Evolutionary conservation across 2,888 invertebrate genomes (phyloP).

Genomic region (Nomada goodeniana): DNA sequence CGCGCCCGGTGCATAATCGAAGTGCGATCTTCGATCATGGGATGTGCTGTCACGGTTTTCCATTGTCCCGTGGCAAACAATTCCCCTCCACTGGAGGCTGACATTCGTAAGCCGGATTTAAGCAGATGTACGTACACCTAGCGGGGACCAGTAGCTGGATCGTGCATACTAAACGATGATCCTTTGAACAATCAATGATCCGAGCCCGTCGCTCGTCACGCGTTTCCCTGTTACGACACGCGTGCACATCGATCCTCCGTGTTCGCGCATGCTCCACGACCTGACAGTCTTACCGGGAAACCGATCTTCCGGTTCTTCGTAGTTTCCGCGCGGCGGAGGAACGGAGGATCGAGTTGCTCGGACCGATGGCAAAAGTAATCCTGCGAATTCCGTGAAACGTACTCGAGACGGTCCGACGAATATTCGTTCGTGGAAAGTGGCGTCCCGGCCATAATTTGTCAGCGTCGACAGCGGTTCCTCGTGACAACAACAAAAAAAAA

Average conservation of each 20-base stretch:
- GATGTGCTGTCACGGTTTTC: conserved; percentile 41
- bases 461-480: conserved; percentile 67
- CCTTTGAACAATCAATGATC: conserved; percentile 71
- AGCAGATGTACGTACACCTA: conserved; percentile 63
- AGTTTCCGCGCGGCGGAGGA: not conserved
- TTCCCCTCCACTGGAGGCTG: conserved; percentile 2
- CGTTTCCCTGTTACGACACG: conserved; percentile 56
- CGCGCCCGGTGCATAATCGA: conserved; percentile 35
- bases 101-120: conserved; percentile 66
- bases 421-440: conserved; percentile 62
- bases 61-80: conserved; percentile 46
- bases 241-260: conserved; percentile 50
- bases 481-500: conserved; percentile 53
- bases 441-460: conserved; percentile 60
- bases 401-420: conserved; percentile 42
- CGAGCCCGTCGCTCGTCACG: conserved; percentile 54
- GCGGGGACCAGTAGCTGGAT: conserved; percentile 32
- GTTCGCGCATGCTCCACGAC: conserved; percentile 44
- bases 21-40: not conserved
- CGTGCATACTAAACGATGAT: conserved; percentile 66
- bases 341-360: not conserved
- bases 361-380: conserved; percentile 34
- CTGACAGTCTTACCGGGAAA: conserved; percentile 28
- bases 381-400: conserved; percentile 36
- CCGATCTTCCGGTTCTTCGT: conserved; percentile 32